These are phyloP conservation scores for Hippotragus niger DNA, from an alignment of 2,113 vertebrate genomes.

Conservation along the genomic window DNA sequence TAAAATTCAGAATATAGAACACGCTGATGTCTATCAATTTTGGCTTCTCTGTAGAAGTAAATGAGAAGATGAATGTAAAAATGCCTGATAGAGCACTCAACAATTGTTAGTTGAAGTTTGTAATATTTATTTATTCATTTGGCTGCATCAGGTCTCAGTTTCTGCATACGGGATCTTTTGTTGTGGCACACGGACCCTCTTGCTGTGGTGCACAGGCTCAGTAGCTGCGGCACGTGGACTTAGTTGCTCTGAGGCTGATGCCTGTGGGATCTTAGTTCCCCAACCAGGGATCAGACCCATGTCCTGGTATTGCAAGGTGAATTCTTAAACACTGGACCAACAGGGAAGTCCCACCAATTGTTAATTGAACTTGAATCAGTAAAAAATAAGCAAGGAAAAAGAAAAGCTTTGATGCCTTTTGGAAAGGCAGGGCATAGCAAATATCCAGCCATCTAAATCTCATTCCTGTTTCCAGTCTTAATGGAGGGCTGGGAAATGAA, in stretches of 20 bases:
- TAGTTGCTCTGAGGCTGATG: background rate
- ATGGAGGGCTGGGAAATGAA: background rate
- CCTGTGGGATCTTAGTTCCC: background rate
- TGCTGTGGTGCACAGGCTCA: background rate
- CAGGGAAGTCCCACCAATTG: background rate
- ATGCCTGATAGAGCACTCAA: background rate
- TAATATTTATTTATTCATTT: background rate
- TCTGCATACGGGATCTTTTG: fast-evolving
- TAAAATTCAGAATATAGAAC: background rate
- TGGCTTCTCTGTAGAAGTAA: background rate
- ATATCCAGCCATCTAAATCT: background rate
- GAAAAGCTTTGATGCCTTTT: background rate
- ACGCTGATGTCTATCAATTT: background rate
- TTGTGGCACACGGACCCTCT: background rate
- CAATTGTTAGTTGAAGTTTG: background rate
- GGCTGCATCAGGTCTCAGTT: background rate
- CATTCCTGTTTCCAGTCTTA: background rate
- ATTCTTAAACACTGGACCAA: background rate
- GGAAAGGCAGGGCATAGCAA: background rate
- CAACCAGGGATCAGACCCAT: background rate
- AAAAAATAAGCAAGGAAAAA: background rate
- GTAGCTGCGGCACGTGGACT: fast-evolving
- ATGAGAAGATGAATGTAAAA: background rate
- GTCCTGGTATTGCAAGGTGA: background rate
- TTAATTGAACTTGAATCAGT: background rate